Evolutionary conservation across 2,797 vertebrate genomes (phyloP).

Genomic region (Cossypha caffra): DNA sequence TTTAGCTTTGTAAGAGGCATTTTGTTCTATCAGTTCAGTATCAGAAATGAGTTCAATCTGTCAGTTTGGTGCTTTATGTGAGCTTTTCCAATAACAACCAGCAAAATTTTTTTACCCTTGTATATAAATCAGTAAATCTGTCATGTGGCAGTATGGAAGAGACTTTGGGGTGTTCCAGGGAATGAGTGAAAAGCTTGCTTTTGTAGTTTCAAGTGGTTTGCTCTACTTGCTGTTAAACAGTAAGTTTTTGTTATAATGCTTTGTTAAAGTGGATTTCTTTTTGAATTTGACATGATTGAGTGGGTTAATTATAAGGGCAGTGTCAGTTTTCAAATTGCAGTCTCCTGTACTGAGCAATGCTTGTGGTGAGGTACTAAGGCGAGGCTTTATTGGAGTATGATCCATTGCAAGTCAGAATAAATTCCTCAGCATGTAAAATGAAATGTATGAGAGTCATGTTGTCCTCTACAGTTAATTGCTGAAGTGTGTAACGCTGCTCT

Average conservation of each 20-base stretch:
- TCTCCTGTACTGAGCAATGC: not conserved
- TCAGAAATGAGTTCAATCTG: not conserved
- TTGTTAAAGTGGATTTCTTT: fast-evolving
- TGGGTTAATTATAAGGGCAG: not conserved
- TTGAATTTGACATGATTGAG: not conserved
- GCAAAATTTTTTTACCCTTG: too few relatives aligned
- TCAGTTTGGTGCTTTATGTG: not conserved
- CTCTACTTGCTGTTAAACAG: not conserved
- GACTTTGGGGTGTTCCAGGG: not conserved
- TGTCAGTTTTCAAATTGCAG: not conserved
- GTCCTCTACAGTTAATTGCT: not conserved
- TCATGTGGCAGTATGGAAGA: not conserved
- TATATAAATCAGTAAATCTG: not conserved
- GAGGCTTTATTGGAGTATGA: not conserved
- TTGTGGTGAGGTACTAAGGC: not conserved
- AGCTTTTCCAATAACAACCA: not conserved
- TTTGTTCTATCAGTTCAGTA: not conserved
- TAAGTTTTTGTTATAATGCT: not conserved
- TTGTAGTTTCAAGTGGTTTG: not conserved
- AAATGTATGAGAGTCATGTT: not conserved
- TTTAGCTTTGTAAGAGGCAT: not conserved
- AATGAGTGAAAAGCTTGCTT: not conserved
- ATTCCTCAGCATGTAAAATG: not conserved
- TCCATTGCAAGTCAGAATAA: not conserved
- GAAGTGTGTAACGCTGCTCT: not conserved